Base-by-base conservation (phyloP, 92 coral and sea anemone genomes). In the Actinostola sp. region DNA sequence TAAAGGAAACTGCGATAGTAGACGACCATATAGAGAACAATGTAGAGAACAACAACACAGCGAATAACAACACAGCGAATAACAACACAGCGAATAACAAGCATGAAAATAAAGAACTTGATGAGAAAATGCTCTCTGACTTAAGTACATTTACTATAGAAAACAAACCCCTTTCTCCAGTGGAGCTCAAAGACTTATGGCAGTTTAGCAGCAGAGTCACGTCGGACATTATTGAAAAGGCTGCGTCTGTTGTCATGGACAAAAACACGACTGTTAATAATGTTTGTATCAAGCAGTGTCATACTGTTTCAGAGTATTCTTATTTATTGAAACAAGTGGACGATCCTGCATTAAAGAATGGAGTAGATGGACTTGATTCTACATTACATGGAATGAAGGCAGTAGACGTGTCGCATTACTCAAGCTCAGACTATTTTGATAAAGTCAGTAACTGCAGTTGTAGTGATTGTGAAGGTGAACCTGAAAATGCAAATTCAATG, bases 231-330 rank as follows among this genome's bases (percentile, higher is more conserved):
- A 71, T 90, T 27, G 69, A 76, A 42, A 83, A 76, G 45, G 87
- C 92, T 30, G 76, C 87, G 0, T n/a, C 72, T 11, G 67, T 53
- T 66, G 89, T 86, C 9, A 72, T 70, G 8, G 75, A 79, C 8
- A 77, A 73, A 42, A 52, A 61, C 5, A 71, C 70, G 26, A 19
- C 71, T 34, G 63, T 66, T 1, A 65, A 65, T 48, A 67, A 67
- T 29, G 67, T 66, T 38, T 23, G 80, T 20, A 66, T 84, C 24
- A 63, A 65, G 26, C 80, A 64, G 66, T 83, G 78, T 59, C 76
- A 80, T 57, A 79, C 92, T 17, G 77, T 83, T 31, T 82, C 96
- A 23, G 92, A 86, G 49, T 90, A 83, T 76, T 87, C 92, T n/a
- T 69, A 79, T 46, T 81, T 90, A 66, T 86, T 91, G 51, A 76